Evolutionary conservation across 1,140 invertebrate genomes (phyloP).

Genomic region (Euwallacea fornicatus): DNA sequence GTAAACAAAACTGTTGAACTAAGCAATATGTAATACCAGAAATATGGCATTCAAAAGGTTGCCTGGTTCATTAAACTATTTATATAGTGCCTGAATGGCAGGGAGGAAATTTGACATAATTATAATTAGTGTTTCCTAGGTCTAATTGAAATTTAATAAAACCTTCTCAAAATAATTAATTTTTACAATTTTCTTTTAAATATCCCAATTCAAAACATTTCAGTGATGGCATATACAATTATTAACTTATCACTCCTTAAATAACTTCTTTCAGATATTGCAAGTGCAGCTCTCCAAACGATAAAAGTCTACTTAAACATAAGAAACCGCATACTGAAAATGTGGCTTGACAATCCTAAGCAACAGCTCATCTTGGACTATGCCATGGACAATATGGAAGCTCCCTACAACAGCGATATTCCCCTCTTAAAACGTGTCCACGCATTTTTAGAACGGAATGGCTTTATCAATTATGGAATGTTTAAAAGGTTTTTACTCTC

Average conservation of each 20-base stretch:
- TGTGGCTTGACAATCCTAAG: constrained; percentile 97
- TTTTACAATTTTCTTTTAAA: too few species aligned
- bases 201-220: too few species aligned
- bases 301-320: constrained; percentile 92
- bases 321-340: constrained; percentile 90
- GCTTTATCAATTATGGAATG: constrained; percentile 98
- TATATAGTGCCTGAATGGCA: too few species aligned
- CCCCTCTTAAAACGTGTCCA: constrained; percentile 82
- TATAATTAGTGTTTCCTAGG: too few species aligned
- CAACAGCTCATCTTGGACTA: constrained; percentile 85
- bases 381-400: constrained; percentile 79
- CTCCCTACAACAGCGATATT: constrained; percentile 88
- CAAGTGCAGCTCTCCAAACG: constrained; percentile 75
- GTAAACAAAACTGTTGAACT: too few species aligned
- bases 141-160: too few species aligned
- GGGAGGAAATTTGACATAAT: too few species aligned
- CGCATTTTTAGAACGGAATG: constrained; percentile 92
- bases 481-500: constrained; percentile 68
- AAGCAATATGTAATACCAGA: too few species aligned
- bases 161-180: too few species aligned
- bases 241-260: background rate
- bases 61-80: too few species aligned
- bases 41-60: too few species aligned
- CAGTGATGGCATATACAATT: too few species aligned
- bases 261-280: constrained; percentile 64